phyloP scores from a whole-genome alignment of 2,113 vertebrate genomes.

The Chiloscyllium plagiosum region DNA sequence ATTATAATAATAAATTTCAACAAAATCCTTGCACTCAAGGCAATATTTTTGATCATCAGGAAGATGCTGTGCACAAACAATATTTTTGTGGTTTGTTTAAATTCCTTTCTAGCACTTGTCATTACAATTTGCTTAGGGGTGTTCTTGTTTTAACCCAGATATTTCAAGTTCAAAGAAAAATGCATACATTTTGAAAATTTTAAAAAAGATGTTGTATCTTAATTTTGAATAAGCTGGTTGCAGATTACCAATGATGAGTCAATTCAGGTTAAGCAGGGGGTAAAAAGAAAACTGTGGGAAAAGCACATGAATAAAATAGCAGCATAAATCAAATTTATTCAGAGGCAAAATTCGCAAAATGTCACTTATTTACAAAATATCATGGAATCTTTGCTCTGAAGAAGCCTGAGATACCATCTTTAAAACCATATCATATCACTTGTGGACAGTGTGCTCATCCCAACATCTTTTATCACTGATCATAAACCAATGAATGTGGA shows the following conservation, averaged over 20 bases:
- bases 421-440: background rate
- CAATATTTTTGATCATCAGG: background rate
- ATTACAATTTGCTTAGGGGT: background rate
- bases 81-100: background rate
- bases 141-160: background rate
- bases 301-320: background rate
- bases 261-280: background rate
- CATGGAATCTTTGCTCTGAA: background rate
- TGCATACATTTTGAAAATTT: background rate
- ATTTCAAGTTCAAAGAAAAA: background rate
- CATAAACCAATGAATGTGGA: background rate
- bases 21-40: background rate
- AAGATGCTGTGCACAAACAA: background rate
- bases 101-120: background rate
- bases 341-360: background rate
- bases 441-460: slow-evolving; percentile 22
- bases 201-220: background rate
- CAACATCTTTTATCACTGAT: background rate
- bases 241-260: background rate
- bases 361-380: background rate
- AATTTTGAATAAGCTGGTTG: background rate
- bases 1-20: background rate
- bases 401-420: background rate
- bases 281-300: background rate
- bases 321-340: background rate